Evolutionary conservation across 1,140 invertebrate species (phyloP), one percentile per base, ranked within the genome.

Genomic region (Ganaspis sp.): DNA sequence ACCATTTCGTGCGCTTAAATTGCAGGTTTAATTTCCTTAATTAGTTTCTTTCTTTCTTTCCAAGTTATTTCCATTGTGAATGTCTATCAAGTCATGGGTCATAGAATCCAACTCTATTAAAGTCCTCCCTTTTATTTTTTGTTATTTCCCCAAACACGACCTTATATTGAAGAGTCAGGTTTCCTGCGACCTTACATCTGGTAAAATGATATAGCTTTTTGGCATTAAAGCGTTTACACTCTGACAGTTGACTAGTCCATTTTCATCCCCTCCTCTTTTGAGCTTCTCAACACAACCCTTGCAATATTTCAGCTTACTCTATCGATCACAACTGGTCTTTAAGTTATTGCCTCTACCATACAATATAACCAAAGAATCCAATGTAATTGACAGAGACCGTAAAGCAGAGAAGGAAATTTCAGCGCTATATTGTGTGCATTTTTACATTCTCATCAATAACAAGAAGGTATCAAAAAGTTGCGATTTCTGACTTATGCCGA

Each of bases 111-210:
- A 76, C 73, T 75, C 75, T 74, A 73, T 40, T 40, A 23, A 42
- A 21, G 58, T 53, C 42, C 70, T 34, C 34, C 58, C 69, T 17
- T 17, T 17, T 49, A 15, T 49, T 49, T 49, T 49, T 17, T 12
- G 15, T 19, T 49, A 49, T 49, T 45, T 53, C 34, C 19, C 9
- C 45, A 37, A 17, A 54, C 42, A 54, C 19, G 15, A 19, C 15
- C 70, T 76, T 74, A 79, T 79, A 84, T 64, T 83, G 82, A 71
- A 78, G 83, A 81, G 83, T 85, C 84, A 83, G 84, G 72, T 82
- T 85, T 82, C 78, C 73, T 74, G 77, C 34, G 69, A 75, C 74
- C 76, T 81, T 81, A 80, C 84, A 82, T 81, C 82, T 85, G 84
- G 71, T 79, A 70, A 82, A 80, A 54, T 81, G 83, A 83, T 79